A percentile compares a stretch with the other conserved stretches of the same genome.
Conservation (phyloP, 2,797 vertebrate genomes). For the Denticeps clupeoides region DNA sequence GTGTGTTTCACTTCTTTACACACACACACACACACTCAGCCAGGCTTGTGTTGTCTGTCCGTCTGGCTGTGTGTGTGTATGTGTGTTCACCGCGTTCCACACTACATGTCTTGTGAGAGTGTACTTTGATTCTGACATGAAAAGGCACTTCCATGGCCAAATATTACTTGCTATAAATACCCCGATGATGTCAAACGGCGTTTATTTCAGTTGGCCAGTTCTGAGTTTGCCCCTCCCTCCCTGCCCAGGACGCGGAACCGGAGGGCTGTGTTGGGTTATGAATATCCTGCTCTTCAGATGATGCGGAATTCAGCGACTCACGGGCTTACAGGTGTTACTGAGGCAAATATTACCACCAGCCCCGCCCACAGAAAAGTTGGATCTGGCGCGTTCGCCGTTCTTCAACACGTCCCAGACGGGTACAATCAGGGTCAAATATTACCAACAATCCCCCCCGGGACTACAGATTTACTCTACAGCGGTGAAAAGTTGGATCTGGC, state of each 20-base stretch:
- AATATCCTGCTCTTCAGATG: conserved; percentile 21
- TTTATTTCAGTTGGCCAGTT: conserved; percentile 74
- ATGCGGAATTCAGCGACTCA: conserved; percentile 13
- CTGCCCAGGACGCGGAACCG: conserved; percentile 33
- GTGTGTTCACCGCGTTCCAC: background rate
- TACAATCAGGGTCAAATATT: no score
- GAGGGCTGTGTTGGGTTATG: conserved; percentile 25
- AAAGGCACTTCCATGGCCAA: conserved; percentile 73
- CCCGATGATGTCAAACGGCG: conserved; percentile 64
- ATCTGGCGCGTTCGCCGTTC: no score
- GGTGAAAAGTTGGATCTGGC: no score
- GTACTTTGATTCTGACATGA: conserved; percentile 71
- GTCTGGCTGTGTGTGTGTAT: conserved; percentile 8
- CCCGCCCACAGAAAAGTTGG: no score
- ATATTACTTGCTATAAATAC: conserved; percentile 84
- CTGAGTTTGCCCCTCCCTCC: conserved; percentile 49
- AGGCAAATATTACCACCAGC: conserved; percentile 20
- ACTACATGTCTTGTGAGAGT: conserved; percentile 28
- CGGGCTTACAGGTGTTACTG: conserved; percentile 7
- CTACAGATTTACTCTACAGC: no score
- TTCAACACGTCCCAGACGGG: no score
- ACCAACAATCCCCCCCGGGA: no score
- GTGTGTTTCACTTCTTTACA: background rate
- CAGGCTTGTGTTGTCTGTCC: conserved; percentile 3
- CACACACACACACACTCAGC: background rate